These are phyloP conservation scores for Calonectris borealis DNA, from an alignment of 2,113 vertebrate species.

Conservation along the genomic window DNA sequence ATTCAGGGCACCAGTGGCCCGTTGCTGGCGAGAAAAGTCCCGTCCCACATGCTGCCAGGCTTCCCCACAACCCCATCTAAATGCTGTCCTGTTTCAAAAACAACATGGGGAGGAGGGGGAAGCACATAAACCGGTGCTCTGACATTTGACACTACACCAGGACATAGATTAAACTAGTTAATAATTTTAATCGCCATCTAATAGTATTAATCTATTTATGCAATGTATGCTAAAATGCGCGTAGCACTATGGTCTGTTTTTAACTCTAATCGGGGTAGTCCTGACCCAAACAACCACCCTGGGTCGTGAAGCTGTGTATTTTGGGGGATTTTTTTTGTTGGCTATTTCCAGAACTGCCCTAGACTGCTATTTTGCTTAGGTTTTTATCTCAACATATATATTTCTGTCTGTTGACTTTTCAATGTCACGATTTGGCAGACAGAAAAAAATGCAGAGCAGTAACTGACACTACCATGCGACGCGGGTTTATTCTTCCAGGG, in stretches of 20 bases:
- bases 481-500: background rate
- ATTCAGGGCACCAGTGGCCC: background rate
- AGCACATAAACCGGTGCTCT: background rate
- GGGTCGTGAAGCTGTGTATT: background rate
- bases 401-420: conserved; percentile 9
- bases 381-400: conserved; percentile 8
- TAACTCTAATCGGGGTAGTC: background rate
- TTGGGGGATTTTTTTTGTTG: background rate
- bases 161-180: background rate
- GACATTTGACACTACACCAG: background rate
- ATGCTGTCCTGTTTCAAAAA: background rate
- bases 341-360: background rate
- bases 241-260: background rate
- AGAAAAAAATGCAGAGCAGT: background rate
- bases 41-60: background rate
- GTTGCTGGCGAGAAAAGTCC: background rate
- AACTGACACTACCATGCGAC: background rate
- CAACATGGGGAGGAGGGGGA: background rate
- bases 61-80: background rate
- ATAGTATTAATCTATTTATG: background rate
- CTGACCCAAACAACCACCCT: background rate
- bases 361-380: background rate
- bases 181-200: background rate
- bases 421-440: background rate
- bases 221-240: background rate